Conservation (phyloP, 2,113 vertebrate genomes). For the Coregonus clupeaformis region DNA sequence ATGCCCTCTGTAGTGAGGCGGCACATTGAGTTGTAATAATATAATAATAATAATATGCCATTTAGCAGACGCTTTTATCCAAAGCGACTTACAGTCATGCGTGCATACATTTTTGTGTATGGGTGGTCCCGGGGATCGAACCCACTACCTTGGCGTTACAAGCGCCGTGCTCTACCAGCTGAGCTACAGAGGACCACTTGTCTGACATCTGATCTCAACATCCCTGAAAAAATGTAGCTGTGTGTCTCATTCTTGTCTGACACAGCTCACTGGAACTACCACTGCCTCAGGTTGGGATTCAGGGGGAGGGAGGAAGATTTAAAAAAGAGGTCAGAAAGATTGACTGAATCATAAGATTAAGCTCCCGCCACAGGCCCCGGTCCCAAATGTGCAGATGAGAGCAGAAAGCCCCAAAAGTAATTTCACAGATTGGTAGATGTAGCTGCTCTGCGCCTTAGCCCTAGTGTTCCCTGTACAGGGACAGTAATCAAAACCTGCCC, state of each 20-base stretch:
- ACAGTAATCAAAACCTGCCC: slow-evolving; percentile 24
- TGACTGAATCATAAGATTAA: slow-evolving; percentile 60
- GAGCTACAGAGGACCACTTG: too few relatives aligned
- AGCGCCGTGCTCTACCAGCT: too few relatives aligned
- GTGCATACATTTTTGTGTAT: too few relatives aligned
- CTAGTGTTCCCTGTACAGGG: slow-evolving; percentile 12
- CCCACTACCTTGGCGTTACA: too few relatives aligned
- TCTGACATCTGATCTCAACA: slow-evolving; percentile 47
- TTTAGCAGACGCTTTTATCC: too few relatives aligned
- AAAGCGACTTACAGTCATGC: too few relatives aligned
- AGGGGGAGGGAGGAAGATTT: slow-evolving; percentile 27
- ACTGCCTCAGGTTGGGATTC: slow-evolving; percentile 27
- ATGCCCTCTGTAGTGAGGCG: slow-evolving; percentile 31
- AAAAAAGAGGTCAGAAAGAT: slow-evolving; percentile 62
- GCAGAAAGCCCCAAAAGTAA: slow-evolving; percentile 54
- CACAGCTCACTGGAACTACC: slow-evolving; percentile 28
- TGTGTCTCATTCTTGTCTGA: slow-evolving; percentile 22
- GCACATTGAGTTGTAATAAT: slow-evolving; percentile 20
- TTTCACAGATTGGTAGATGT: slow-evolving; percentile 58
- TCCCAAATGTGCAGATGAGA: slow-evolving; percentile 57
- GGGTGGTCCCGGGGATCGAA: too few relatives aligned
- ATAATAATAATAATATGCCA: too few relatives aligned
- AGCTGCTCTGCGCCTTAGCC: slow-evolving; percentile 3
- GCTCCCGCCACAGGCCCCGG: slow-evolving; percentile 39
- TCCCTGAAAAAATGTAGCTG: slow-evolving; percentile 40